Evolutionary conservation across 1,140 invertebrate species (phyloP).

Genomic region (Lasaia peninsularis): DNA sequence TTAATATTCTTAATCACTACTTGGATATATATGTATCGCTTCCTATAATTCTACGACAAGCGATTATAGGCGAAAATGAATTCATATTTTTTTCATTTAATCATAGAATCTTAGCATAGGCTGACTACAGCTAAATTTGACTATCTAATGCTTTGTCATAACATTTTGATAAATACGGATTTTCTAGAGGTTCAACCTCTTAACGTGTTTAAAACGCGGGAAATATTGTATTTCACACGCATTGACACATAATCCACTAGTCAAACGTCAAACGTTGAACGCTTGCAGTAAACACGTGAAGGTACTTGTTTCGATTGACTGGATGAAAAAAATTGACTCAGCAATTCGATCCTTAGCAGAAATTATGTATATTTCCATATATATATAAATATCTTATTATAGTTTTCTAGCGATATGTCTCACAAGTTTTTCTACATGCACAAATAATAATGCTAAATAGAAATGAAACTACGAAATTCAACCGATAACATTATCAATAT

Average conservation of each 20-base stretch:
- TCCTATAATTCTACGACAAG: slow-evolving; percentile 46
- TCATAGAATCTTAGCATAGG: slow-evolving; percentile 43
- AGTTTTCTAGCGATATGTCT: slow-evolving; percentile 66
- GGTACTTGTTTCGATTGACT: slow-evolving; percentile 41
- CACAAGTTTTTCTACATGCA: slow-evolving; percentile 56
- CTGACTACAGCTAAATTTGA: slow-evolving; percentile 55
- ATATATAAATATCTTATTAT: slow-evolving; percentile 50
- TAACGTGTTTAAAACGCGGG: slow-evolving; percentile 22
- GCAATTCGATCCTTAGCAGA: slow-evolving; percentile 54
- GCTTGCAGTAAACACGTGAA: slow-evolving; percentile 25
- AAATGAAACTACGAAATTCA: slow-evolving; percentile 49
- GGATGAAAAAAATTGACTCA: slow-evolving; percentile 58
- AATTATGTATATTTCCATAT: slow-evolving; percentile 46
- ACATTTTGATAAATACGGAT: slow-evolving; percentile 40
- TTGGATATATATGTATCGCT: slow-evolving; percentile 49
- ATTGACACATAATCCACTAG: neutral
- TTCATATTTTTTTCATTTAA: slow-evolving; percentile 34
- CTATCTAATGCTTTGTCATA: slow-evolving; percentile 53
- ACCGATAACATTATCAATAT: slow-evolving; percentile 50
- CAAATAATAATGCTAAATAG: slow-evolving; percentile 48
- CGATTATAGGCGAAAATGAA: slow-evolving; percentile 55
- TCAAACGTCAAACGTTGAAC: slow-evolving; percentile 3
- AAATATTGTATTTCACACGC: neutral
- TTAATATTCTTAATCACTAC: slow-evolving; percentile 36
- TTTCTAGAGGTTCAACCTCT: slow-evolving; percentile 43